Conservation (phyloP, 2,113 vertebrate species). For the Saccopteryx leptura region DNA sequence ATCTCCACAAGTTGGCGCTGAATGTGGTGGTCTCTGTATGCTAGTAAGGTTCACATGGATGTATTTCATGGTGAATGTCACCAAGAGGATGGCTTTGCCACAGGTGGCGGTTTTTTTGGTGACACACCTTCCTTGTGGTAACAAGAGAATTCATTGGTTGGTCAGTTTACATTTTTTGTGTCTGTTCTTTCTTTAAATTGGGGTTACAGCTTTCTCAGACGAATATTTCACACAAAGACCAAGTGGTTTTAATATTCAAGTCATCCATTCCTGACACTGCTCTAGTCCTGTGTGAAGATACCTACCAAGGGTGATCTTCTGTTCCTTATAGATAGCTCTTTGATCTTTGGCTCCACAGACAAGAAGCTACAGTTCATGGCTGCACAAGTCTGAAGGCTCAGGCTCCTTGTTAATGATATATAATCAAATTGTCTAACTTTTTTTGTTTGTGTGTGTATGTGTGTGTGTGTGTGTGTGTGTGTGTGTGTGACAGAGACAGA, state of each 20-base stretch:
- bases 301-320: too few relatives aligned
- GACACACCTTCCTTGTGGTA: not conserved
- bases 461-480: too few relatives aligned
- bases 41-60: not conserved
- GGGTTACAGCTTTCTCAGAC: not conserved
- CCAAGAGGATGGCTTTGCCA: not conserved
- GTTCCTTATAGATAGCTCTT: not conserved
- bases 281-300: not conserved
- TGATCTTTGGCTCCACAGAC: not conserved
- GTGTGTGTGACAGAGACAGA: too few relatives aligned
- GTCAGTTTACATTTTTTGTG: not conserved
- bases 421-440: not conserved
- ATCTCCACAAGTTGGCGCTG: not conserved
- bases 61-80: rapidly evolving
- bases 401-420: not conserved
- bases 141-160: not conserved
- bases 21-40: not conserved
- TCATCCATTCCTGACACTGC: too few relatives aligned
- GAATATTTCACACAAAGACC: not conserved
- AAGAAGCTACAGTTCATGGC: not conserved
- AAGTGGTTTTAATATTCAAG: not conserved
- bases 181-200: not conserved
- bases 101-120: not conserved
- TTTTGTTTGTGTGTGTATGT: too few relatives aligned
- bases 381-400: not conserved